Percentiles rank a stretch among this genome's conserved stretches.
These are phyloP conservation scores for Acrossocheilus fasciatus DNA, from an alignment of 2,797 vertebrate species.

Conservation along the genomic window DNA sequence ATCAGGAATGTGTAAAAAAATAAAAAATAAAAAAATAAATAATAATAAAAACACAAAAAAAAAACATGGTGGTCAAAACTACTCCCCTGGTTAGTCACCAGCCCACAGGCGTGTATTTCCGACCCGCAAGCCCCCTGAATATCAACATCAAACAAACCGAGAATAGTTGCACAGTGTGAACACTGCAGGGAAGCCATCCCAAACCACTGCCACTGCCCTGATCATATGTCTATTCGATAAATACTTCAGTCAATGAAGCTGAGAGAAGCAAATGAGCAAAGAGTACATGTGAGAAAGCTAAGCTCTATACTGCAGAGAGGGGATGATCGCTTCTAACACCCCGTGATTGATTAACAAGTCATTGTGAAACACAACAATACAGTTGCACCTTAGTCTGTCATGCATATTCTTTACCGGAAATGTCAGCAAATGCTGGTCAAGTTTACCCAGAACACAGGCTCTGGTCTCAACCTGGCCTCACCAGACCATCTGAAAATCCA, in stretches of 20 bases:
- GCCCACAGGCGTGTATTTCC: neutral
- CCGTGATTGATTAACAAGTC: constrained; percentile 8
- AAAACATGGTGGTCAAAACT: neutral
- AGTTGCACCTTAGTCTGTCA: neutral
- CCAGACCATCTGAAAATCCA: constrained; percentile 11
- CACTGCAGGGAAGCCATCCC: neutral
- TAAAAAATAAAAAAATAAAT: neutral
- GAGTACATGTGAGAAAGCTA: constrained; percentile 40
- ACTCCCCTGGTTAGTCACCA: neutral
- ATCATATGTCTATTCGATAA: constrained; percentile 34
- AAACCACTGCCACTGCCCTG: constrained; percentile 19
- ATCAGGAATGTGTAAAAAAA: neutral
- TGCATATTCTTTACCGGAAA: neutral
- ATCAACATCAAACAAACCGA: constrained; percentile 12
- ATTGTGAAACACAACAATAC: constrained; percentile 6
- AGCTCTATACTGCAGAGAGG: constrained; percentile 2
- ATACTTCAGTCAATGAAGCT: constrained; percentile 43
- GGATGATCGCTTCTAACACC: constrained; percentile 3
- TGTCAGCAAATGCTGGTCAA: neutral
- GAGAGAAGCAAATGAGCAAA: constrained; percentile 46
- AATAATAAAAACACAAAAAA: too few species aligned
- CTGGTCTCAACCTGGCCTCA: neutral
- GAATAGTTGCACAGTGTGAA: constrained; percentile 3
- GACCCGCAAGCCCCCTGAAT: neutral
- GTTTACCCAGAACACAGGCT: neutral